Percentiles rank a stretch among this genome's conserved stretches.
phyloP scores from a whole-genome alignment of 2,888 invertebrate genomes.

The Ectropis crepuscularia region DNA sequence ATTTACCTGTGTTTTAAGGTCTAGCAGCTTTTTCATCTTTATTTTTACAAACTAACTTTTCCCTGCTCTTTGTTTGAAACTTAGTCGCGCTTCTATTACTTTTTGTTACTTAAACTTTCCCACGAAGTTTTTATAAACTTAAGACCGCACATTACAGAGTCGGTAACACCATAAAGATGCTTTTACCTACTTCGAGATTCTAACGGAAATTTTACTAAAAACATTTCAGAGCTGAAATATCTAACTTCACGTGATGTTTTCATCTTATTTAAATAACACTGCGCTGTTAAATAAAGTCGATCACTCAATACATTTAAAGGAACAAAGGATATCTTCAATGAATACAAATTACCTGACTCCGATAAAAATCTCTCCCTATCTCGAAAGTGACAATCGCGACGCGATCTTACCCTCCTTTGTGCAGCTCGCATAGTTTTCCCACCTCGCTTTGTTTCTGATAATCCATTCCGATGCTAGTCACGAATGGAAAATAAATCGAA shows the following conservation, averaged over 20 bases:
- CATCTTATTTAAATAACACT: constrained; percentile 16
- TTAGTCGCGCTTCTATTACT: constrained; percentile 20
- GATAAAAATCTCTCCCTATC: constrained; percentile 21
- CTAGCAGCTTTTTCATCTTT: not conserved
- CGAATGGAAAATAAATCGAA: constrained; percentile 78
- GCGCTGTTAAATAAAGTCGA: constrained; percentile 16
- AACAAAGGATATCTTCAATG: constrained; percentile 18
- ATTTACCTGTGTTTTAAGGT: not conserved
- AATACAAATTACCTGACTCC: constrained; percentile 28
- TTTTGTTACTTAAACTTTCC: not conserved
- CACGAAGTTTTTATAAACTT: constrained; percentile 18
- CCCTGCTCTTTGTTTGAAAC: constrained; percentile 15
- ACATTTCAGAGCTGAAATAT: not conserved
- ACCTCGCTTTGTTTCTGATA: constrained; percentile 53
- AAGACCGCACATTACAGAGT: constrained; percentile 9
- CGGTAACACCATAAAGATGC: not conserved
- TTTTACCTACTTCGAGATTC: not conserved
- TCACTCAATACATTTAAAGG: constrained; percentile 17
- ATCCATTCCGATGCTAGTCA: constrained; percentile 70
- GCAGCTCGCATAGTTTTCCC: constrained; percentile 42
- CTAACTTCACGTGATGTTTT: not conserved
- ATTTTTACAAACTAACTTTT: not conserved
- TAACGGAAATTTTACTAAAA: not conserved
- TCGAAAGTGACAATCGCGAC: constrained; percentile 19
- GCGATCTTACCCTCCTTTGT: constrained; percentile 27